Percentiles rank a stretch among this genome's conserved stretches.
These are phyloP conservation scores for Cervus canadensis DNA, from an alignment of 2,113 vertebrate genomes.

Conservation along the genomic window DNA sequence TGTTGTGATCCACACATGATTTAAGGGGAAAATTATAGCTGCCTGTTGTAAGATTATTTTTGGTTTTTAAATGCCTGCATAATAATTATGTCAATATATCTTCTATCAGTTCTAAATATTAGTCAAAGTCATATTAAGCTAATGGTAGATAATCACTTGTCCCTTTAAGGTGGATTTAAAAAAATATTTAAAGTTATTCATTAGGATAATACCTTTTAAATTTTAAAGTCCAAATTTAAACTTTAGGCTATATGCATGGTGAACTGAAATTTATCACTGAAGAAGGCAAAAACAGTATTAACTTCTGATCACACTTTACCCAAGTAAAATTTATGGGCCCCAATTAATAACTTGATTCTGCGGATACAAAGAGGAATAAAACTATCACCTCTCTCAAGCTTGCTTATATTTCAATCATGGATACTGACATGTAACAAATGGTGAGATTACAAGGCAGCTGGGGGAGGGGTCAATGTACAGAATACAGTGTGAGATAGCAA, in stretches of 20 bases:
- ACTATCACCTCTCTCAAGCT: neutral
- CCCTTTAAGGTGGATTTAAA: slow-evolving; percentile 54
- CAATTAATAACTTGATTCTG: neutral
- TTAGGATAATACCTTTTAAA: slow-evolving; percentile 41
- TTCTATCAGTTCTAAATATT: slow-evolving; percentile 60
- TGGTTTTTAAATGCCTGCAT: slow-evolving; percentile 59
- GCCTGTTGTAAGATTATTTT: slow-evolving; percentile 51
- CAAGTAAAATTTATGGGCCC: neutral
- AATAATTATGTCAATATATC: slow-evolving; percentile 71
- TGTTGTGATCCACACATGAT: neutral
- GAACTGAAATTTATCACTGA: neutral
- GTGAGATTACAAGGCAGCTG: neutral
- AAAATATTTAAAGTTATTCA: slow-evolving; percentile 61
- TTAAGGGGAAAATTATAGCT: slow-evolving; percentile 64
- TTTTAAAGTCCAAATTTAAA: slow-evolving; percentile 39
- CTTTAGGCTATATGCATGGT: neutral
- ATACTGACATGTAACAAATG: neutral
- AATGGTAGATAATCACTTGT: slow-evolving; percentile 48
- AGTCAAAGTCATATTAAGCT: slow-evolving; percentile 58
- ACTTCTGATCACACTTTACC: neutral
- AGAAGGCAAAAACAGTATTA: neutral
- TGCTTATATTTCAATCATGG: neutral
- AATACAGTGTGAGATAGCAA: neutral
- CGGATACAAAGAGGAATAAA: neutral
- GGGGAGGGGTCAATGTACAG: neutral